Conservation (phyloP, 2,888 invertebrate genomes). For the Lasioglossum morio region DNA sequence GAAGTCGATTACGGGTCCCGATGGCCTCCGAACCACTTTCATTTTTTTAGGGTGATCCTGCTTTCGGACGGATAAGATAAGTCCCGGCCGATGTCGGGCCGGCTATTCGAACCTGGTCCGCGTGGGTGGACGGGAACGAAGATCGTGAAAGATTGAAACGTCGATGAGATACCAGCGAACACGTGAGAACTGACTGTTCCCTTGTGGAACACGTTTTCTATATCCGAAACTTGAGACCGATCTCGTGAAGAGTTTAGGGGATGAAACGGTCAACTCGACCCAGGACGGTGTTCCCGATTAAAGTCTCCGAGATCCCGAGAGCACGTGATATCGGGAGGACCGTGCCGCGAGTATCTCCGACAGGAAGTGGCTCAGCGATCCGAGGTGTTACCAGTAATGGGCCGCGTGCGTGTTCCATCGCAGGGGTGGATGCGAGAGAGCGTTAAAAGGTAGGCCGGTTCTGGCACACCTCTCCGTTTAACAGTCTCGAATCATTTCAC, state of each 20-base stretch:
- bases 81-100: conserved; percentile 22
- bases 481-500: conserved; percentile 81
- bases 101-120: conserved; percentile 45
- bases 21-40: background rate
- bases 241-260: background rate
- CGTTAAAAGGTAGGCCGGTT: conserved; percentile 84
- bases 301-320: background rate
- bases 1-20: background rate
- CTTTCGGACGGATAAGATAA: conserved; percentile 6
- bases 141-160: conserved; percentile 44
- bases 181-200: conserved; percentile 32
- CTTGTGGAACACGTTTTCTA: background rate
- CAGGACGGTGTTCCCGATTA: background rate
- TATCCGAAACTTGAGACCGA: background rate
- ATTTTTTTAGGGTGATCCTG: conserved; percentile 4
- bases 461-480: conserved; percentile 83
- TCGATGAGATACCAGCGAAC: conserved; percentile 17
- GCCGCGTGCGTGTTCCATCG: conserved; percentile 79
- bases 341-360: conserved; percentile 15
- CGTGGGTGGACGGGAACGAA: conserved; percentile 46
- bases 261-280: background rate
- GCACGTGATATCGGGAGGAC: background rate
- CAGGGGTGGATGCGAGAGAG: conserved; percentile 76
- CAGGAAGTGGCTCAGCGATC: conserved; percentile 27
- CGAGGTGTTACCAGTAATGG: conserved; percentile 81